Percentiles rank a stretch among this genome's conserved stretches.
Conservation (phyloP, 2,113 vertebrate genomes). For the Cephalopterus ornatus region DNA sequence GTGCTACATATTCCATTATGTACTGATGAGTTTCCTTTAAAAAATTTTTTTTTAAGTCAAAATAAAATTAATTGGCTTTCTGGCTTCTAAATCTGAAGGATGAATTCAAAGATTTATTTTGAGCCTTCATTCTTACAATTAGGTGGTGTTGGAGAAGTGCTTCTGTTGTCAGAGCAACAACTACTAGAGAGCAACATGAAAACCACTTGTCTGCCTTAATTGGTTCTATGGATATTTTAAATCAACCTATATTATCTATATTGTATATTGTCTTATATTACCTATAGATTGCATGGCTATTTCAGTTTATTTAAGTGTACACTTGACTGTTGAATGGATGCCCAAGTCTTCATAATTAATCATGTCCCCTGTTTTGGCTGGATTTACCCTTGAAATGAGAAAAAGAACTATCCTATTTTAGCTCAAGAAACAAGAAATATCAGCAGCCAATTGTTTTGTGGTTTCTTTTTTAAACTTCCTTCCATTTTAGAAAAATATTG, state of each 20-base stretch:
- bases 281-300: not conserved
- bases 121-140: not conserved
- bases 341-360: not conserved
- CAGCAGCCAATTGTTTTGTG: not conserved
- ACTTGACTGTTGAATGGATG: not conserved
- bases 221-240: not conserved
- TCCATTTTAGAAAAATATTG: not conserved
- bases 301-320: not conserved
- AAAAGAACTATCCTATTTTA: not conserved
- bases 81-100: not conserved
- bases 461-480: not conserved
- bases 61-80: not conserved
- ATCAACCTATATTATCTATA: not conserved
- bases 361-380: not conserved
- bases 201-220: not conserved
- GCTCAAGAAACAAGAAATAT: not conserved
- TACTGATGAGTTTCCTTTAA: not conserved
- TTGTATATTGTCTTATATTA: not conserved
- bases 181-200: not conserved
- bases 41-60: not conserved
- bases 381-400: not conserved
- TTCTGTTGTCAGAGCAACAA: not conserved
- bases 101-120: not conserved
- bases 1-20: not conserved
- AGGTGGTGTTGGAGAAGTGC: not conserved